phyloP scores from a whole-genome alignment of 2,888 invertebrate species.

The Rhabditophanes sp. region DNA sequence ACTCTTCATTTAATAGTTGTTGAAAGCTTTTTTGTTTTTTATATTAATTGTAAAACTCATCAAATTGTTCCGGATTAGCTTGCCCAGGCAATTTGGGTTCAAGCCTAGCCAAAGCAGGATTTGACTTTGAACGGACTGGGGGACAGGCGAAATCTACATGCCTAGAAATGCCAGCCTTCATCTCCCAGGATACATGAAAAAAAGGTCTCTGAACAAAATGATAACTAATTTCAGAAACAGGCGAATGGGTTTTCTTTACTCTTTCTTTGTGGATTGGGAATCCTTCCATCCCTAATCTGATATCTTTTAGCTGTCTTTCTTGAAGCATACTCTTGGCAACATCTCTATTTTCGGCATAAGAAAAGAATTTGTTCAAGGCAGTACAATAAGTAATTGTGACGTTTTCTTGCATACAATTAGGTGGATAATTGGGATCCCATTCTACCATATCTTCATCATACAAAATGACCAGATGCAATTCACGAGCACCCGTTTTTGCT shows the following conservation, averaged over 20 bases:
- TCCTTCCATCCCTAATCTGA: slow-evolving; percentile 86
- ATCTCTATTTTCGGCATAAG: slow-evolving; percentile 96
- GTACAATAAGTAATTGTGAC: slow-evolving; percentile 67
- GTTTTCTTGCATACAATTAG: slow-evolving; percentile 54
- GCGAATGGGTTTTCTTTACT: slow-evolving; percentile 48
- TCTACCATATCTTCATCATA: slow-evolving; percentile 86
- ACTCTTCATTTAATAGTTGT: no score
- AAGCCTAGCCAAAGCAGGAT: slow-evolving; percentile 42
- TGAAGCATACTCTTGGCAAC: slow-evolving; percentile 97
- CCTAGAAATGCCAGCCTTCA: slow-evolving; percentile 92
- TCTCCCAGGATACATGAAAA: slow-evolving; percentile 98
- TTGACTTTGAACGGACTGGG: slow-evolving; percentile 44
- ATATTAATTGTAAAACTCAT: no score
- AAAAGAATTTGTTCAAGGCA: slow-evolving; percentile 89
- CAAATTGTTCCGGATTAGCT: no score
- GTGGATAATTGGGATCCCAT: slow-evolving; percentile 98
- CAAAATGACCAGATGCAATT: slow-evolving; percentile 88
- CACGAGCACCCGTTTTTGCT: slow-evolving; percentile 59
- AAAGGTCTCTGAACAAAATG: slow-evolving; percentile 98
- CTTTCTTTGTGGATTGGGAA: slow-evolving; percentile 99
- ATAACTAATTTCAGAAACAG: slow-evolving; percentile 61
- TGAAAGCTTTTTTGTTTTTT: no score
- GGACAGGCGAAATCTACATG: slow-evolving; percentile 68
- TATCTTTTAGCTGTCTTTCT: slow-evolving; percentile 92
- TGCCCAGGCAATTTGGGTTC: no score